phyloP scores from a whole-genome alignment of 2,113 vertebrate genomes.

The Ornithorhynchus anatinus region DNA sequence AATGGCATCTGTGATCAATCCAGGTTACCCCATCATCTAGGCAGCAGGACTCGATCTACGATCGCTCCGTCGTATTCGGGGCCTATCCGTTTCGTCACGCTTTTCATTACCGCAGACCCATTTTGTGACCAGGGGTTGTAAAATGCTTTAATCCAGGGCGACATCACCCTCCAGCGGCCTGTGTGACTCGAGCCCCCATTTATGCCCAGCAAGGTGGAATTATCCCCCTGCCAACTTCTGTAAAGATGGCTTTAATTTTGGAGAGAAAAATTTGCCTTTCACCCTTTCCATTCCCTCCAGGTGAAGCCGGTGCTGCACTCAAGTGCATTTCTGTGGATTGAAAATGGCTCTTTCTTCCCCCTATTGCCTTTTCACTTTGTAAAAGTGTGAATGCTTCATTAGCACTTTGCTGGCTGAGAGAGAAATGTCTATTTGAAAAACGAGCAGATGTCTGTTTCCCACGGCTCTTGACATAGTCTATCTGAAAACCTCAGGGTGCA shows the following conservation, averaged over 20 bases:
- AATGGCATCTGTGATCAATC: too few species aligned
- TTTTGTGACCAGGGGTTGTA: too few species aligned
- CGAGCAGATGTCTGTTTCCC: constrained; percentile 11
- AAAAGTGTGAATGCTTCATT: constrained; percentile 38
- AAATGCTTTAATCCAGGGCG: constrained; percentile 4
- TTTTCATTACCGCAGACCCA: too few species aligned
- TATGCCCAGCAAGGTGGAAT: neutral
- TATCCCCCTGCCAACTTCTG: too few species aligned
- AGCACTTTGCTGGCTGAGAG: constrained; percentile 26
- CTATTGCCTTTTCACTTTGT: constrained; percentile 13
- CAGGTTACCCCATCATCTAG: too few species aligned
- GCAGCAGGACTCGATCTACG: too few species aligned
- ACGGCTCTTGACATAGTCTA: neutral
- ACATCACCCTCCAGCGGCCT: neutral
- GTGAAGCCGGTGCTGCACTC: neutral
- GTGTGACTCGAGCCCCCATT: neutral
- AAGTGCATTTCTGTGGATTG: neutral
- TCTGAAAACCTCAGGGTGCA: neutral
- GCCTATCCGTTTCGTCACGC: too few species aligned
- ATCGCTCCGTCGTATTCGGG: too few species aligned
- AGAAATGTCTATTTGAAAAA: constrained; percentile 26
- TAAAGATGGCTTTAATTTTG: neutral
- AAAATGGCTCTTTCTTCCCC: neutral
- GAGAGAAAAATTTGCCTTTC: neutral
- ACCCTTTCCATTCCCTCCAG: neutral